These are phyloP conservation scores for Petrolisthes cinctipes DNA, from an alignment of 2,888 invertebrate genomes.

Conservation along the genomic window DNA sequence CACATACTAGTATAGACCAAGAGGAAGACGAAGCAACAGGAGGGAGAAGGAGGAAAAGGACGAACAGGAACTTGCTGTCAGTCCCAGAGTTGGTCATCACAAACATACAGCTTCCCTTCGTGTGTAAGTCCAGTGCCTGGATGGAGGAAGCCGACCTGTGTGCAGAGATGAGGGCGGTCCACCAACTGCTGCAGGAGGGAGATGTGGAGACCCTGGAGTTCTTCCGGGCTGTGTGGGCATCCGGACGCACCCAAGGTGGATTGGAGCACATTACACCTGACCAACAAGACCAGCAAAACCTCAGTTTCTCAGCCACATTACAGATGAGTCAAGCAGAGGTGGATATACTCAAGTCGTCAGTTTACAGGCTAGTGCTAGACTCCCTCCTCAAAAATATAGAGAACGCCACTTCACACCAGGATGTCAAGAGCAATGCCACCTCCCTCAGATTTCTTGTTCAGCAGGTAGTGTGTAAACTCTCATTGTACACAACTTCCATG, in stretches of 20 bases:
- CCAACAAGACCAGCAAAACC: background rate
- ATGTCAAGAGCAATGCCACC: conserved; percentile 33
- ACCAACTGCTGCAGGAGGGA: conserved; percentile 39
- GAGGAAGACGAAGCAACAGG: background rate
- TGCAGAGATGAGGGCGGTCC: conserved; percentile 46
- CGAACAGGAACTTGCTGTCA: conserved; percentile 2
- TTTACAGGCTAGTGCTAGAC: background rate
- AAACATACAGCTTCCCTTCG: conserved; percentile 34
- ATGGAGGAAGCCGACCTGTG: conserved; percentile 17
- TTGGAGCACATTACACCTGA: background rate
- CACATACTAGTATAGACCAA: background rate
- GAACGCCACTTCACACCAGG: conserved; percentile 50
- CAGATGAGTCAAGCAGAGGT: conserved; percentile 3
- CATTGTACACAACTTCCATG: too few relatives aligned
- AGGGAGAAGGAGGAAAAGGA: too few relatives aligned
- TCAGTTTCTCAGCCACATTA: background rate
- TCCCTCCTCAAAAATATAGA: conserved; percentile 34
- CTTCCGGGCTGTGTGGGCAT: conserved; percentile 40
- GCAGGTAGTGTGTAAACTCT: conserved; percentile 3
- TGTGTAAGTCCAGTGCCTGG: conserved; percentile 33
- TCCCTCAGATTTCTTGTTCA: conserved; percentile 32
- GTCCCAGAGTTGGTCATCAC: conserved; percentile 38
- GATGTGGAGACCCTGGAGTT: conserved; percentile 27
- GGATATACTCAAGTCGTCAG: conserved; percentile 27
- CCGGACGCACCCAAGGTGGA: background rate